Percentiles rank a stretch among this genome's conserved stretches.
phyloP scores from a whole-genome alignment of 2,888 invertebrate genomes.

The Cataglyphis albicans region DNA sequence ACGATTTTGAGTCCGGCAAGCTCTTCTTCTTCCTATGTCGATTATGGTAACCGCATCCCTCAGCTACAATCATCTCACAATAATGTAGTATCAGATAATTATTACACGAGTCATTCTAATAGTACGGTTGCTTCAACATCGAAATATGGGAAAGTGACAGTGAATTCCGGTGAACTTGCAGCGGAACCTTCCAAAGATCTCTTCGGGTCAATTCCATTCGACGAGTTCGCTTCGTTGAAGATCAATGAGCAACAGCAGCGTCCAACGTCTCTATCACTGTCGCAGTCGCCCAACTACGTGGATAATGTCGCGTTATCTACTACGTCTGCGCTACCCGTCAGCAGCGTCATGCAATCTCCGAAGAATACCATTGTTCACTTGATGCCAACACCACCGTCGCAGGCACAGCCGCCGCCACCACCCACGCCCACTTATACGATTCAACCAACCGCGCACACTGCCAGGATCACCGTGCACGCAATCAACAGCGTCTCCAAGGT shows the following conservation, averaged over 20 bases:
- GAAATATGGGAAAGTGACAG: conserved; percentile 81
- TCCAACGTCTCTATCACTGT: conserved; percentile 81
- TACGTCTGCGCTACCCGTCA: conserved; percentile 55
- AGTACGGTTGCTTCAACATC: conserved; percentile 66
- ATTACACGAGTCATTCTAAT: conserved; percentile 32
- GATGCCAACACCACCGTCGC: conserved; percentile 24
- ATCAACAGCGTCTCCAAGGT: conserved; percentile 77
- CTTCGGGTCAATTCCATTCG: conserved; percentile 84
- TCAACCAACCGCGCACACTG: conserved; percentile 73
- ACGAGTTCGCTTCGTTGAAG: conserved; percentile 81
- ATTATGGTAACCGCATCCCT: conserved; percentile 32
- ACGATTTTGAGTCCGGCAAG: conserved; percentile 35
- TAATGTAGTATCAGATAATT: conserved; percentile 9
- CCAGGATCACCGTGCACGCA: conserved; percentile 75
- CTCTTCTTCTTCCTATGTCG: conserved; percentile 39
- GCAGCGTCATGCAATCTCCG: conserved; percentile 68
- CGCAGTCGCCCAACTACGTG: conserved; percentile 78
- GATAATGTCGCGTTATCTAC: conserved; percentile 74
- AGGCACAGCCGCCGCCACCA: conserved; percentile 48
- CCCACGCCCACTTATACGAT: conserved; percentile 65
- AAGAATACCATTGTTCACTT: conserved; percentile 18
- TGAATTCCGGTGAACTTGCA: conserved; percentile 74
- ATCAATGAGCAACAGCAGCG: conserved; percentile 72
- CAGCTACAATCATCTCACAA: neutral
- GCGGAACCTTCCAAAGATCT: conserved; percentile 78